A percentile compares a stretch with the other conserved stretches of the same genome.
Evolutionary conservation across 2,797 vertebrate species (phyloP).

Genomic region (Hippopotamyrus pictus): DNA sequence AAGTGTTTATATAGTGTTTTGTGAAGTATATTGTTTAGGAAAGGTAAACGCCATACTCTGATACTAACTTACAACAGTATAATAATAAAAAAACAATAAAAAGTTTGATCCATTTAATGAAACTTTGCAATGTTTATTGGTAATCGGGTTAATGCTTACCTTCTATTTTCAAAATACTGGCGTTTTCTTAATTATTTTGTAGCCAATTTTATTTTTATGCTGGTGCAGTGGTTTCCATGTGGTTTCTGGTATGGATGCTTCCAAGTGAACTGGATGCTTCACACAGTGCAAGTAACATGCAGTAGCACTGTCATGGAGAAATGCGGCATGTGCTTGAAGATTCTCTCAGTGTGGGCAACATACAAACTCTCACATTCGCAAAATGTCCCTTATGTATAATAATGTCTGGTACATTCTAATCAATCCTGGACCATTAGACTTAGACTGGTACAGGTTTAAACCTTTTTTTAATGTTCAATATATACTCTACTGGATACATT

Average conservation of each 20-base stretch:
- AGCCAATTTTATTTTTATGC: not conserved
- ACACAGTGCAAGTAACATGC: not conserved
- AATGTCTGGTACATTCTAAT: not conserved
- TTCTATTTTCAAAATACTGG: not conserved
- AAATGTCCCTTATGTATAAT: not conserved
- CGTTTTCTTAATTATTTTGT: not conserved
- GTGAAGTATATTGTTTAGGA: slow-evolving; percentile 20
- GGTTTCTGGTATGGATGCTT: not conserved
- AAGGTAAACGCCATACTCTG: slow-evolving; percentile 21
- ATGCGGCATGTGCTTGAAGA: not conserved
- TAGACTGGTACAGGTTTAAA: not conserved
- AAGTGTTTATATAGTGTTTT: slow-evolving; percentile 16
- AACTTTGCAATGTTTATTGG: not conserved
- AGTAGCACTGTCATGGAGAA: not conserved
- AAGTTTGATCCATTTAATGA: not conserved
- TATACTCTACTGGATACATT: not conserved
- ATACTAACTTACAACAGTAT: slow-evolving; percentile 7
- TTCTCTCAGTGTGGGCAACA: not conserved
- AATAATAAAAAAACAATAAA: not conserved
- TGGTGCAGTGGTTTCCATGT: not conserved
- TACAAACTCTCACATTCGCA: not conserved
- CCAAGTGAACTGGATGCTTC: not conserved
- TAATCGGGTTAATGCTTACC: not conserved
- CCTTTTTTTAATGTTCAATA: not conserved
- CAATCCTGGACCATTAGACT: not conserved